Conservation (phyloP, 2,797 vertebrate genomes). For the Lycodopsis pacificus region DNA sequence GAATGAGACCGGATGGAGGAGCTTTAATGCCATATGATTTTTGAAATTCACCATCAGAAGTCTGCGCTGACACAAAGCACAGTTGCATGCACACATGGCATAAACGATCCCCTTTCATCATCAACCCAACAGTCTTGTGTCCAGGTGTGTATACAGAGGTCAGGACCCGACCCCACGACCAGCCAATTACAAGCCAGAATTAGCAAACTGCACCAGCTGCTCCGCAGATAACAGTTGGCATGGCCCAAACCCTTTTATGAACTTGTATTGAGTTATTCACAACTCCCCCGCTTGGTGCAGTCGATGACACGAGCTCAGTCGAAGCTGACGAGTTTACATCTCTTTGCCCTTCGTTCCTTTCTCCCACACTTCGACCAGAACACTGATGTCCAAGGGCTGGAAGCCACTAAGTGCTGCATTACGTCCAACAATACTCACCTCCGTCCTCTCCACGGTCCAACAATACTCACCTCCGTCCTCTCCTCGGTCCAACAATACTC, state of each 20-base stretch:
- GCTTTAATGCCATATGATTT: slow-evolving; percentile 44
- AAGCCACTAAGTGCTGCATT: slow-evolving; percentile 54
- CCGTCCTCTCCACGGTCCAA: too few relatives aligned
- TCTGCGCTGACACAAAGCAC: slow-evolving; percentile 21
- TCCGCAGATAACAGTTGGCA: slow-evolving; percentile 50
- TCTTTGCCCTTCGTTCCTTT: slow-evolving; percentile 4
- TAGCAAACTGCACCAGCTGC: slow-evolving; percentile 17
- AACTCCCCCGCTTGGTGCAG: background rate
- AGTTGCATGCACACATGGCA: background rate
- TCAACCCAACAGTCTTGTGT: slow-evolving; percentile 28
- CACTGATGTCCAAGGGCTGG: slow-evolving; percentile 50
- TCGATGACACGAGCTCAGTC: background rate
- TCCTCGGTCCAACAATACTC: too few relatives aligned
- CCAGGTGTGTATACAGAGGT: slow-evolving; percentile 21
- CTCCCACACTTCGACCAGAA: slow-evolving; percentile 35
- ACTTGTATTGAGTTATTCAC: slow-evolving; percentile 16
- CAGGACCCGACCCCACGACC: slow-evolving; percentile 37
- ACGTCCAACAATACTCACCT: background rate
- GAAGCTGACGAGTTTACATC: background rate
- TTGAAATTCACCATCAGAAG: slow-evolving; percentile 42
- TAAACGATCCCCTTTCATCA: slow-evolving; percentile 24
- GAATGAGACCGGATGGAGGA: slow-evolving; percentile 50
- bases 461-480: too few relatives aligned
- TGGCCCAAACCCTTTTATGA: background rate
- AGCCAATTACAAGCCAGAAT: slow-evolving; percentile 46